Percentiles rank a stretch among this genome's conserved stretches.
Conservation (phyloP, 2,888 invertebrate genomes). For the Anarsia innoxiella region DNA sequence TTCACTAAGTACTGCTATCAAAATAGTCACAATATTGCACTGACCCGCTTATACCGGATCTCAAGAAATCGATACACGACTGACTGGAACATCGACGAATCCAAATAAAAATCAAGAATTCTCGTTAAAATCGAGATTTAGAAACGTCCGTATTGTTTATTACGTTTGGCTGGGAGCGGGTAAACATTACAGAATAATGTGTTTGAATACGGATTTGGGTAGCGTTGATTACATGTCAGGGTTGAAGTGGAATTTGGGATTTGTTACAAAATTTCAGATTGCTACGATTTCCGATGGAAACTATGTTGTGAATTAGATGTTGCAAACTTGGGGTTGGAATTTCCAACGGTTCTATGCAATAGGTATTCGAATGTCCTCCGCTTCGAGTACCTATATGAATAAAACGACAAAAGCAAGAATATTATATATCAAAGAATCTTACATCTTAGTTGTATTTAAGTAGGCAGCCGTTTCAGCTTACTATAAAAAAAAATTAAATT, state of each 20-base stretch:
- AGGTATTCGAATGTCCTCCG: too few relatives aligned
- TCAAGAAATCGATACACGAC: constrained; percentile 33
- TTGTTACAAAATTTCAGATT: not conserved
- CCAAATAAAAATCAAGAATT: constrained; percentile 17
- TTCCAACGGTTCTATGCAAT: too few relatives aligned
- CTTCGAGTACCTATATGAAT: too few relatives aligned
- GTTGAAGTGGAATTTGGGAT: constrained; percentile 2
- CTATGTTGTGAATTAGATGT: too few relatives aligned
- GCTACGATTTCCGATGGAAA: too few relatives aligned
- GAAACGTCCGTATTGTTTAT: constrained; percentile 19
- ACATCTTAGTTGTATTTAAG: too few relatives aligned
- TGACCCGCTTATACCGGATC: constrained; percentile 32
- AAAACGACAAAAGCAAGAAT: too few relatives aligned
- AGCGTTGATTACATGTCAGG: constrained; percentile 2
- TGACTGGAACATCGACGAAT: constrained; percentile 21
- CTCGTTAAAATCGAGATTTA: constrained; percentile 46
- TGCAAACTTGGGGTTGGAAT: too few relatives aligned
- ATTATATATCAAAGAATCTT: too few relatives aligned
- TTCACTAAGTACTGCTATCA: constrained; percentile 3
- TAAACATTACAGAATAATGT: constrained; percentile 8
- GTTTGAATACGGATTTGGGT: constrained; percentile 1
- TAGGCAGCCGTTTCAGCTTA: too few relatives aligned
- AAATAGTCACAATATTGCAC: constrained; percentile 23
- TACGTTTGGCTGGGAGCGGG: constrained; percentile 16
- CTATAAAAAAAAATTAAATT: too few relatives aligned